phyloP scores from a whole-genome alignment of 1,140 invertebrate genomes.

The Laupala kohalensis region DNA sequence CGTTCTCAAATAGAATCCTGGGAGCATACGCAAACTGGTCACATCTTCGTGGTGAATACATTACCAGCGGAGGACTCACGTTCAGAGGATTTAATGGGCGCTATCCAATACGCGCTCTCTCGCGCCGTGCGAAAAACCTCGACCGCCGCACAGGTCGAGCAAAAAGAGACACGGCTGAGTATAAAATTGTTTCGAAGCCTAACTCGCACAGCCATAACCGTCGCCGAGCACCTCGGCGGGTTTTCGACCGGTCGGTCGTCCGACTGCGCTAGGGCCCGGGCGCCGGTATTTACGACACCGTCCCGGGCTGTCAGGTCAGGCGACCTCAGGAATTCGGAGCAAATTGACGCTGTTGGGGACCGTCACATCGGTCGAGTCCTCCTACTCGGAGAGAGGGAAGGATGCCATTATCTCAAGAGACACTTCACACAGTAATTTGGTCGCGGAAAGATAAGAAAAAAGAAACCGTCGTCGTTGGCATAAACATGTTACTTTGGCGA shows the following conservation, averaged over 20 bases:
- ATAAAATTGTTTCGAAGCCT: neutral
- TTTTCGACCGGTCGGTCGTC: too few relatives aligned
- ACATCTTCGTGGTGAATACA: neutral
- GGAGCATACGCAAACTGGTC: neutral
- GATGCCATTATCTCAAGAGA: neutral
- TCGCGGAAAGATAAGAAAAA: neutral
- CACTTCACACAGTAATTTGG: neutral
- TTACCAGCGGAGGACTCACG: neutral
- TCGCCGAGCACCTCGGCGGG: neutral
- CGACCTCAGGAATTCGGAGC: neutral
- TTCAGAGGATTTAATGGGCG: neutral
- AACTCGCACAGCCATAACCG: neutral
- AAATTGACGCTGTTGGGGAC: neutral
- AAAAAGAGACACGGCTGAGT: neutral
- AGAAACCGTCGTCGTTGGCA: too few relatives aligned
- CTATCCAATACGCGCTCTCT: neutral
- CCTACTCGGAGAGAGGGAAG: neutral
- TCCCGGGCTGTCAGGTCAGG: neutral
- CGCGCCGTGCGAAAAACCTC: neutral
- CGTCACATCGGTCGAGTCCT: neutral
- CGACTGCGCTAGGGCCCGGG: neutral
- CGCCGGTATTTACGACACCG: neutral
- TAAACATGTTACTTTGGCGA: neutral
- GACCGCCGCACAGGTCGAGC: neutral
- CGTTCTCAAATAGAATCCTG: neutral